Conservation (phyloP, 2,797 vertebrate genomes). For the Halcyon smyrnensis region DNA sequence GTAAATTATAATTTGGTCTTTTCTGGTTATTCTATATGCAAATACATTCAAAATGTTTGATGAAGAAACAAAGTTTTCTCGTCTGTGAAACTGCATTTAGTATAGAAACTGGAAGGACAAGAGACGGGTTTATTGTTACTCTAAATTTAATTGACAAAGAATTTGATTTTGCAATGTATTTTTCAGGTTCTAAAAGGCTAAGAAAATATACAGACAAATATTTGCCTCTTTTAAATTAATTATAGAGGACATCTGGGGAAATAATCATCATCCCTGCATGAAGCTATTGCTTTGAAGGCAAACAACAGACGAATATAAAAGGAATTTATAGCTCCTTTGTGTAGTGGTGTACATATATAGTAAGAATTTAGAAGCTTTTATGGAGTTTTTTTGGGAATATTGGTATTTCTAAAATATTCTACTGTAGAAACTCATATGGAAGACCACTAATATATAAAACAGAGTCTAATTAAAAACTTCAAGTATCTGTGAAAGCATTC, state of each 20-base stretch:
- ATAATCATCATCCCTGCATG: not conserved
- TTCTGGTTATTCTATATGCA: not conserved
- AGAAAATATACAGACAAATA: not conserved
- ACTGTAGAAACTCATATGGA: not conserved
- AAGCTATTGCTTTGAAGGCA: not conserved
- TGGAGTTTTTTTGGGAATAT: not conserved
- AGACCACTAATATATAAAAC: not conserved
- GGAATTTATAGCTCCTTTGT: not conserved
- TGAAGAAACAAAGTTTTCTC: not conserved
- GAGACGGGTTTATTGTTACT: not conserved
- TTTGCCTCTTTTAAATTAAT: not conserved
- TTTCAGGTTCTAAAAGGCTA: not conserved
- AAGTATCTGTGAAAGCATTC: not conserved
- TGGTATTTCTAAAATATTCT: conserved; percentile 10
- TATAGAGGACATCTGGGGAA: not conserved
- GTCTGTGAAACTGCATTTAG: not conserved
- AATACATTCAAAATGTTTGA: conserved; percentile 9
- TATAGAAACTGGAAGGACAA: not conserved
- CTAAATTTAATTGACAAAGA: not conserved
- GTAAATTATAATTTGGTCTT: conserved; percentile 10
- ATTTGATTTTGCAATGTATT: not conserved
- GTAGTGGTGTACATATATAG: accelerated
- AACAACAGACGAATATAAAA: not conserved
- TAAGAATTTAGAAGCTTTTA: not conserved
- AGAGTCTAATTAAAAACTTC: not conserved